Percentiles rank a stretch among this genome's conserved stretches.
These are phyloP conservation scores for Rhea americana DNA, from an alignment of 2,113 vertebrate genomes.

Conservation along the genomic window DNA sequence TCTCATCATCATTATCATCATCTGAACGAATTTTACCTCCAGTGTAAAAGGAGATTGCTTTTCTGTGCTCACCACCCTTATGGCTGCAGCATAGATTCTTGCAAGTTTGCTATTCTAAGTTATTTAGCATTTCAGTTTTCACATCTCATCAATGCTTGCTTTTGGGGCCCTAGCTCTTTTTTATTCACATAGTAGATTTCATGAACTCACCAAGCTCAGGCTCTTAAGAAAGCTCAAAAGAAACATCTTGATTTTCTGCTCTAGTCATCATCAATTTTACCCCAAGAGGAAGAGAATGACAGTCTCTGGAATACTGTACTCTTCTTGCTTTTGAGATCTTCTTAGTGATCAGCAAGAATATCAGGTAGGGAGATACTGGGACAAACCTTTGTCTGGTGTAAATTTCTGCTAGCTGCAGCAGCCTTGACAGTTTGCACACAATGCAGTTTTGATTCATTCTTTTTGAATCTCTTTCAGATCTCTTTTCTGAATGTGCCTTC, in stretches of 20 bases:
- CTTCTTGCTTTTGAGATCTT: not conserved
- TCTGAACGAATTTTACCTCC: not conserved
- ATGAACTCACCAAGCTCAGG: not conserved
- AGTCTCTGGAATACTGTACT: not conserved
- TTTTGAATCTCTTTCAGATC: not conserved
- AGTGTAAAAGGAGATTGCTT: not conserved
- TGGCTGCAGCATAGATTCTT: not conserved
- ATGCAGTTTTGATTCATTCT: not conserved
- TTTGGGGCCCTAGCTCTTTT: not conserved
- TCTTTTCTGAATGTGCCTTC: not conserved
- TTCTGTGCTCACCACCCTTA: not conserved
- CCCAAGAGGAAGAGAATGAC: not conserved
- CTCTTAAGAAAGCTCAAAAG: not conserved
- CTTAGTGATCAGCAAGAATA: not conserved
- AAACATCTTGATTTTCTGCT: not conserved
- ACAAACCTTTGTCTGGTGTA: not conserved
- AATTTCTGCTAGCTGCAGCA: not conserved
- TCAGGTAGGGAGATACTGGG: not conserved
- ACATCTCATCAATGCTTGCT: not conserved
- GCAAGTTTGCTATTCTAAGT: not conserved
- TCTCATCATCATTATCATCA: not conserved
- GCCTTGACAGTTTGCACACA: not conserved
- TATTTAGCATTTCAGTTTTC: not conserved
- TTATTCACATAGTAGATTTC: not conserved
- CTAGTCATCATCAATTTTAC: not conserved